Percentiles rank a stretch among this genome's conserved stretches.
phyloP scores from a whole-genome alignment of 2,888 invertebrate species.

The Rhagonycha fulva region DNA sequence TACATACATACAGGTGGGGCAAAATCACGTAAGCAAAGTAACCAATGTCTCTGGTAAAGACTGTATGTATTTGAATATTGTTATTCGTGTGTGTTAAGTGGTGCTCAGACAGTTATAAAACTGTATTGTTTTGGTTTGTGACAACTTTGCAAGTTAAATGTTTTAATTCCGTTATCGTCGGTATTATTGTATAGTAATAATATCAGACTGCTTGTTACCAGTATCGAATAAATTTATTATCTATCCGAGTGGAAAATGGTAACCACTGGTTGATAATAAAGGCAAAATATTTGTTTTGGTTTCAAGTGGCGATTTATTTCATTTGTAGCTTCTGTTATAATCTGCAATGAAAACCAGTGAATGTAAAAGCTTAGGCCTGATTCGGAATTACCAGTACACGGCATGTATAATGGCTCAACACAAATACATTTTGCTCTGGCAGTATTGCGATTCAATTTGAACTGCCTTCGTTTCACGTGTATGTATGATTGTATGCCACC shows the following conservation, averaged over 20 bases:
- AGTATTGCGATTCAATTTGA: constrained; percentile 44
- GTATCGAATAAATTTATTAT: constrained; percentile 33
- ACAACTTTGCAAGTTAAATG: constrained; percentile 56
- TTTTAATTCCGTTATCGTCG: constrained; percentile 52
- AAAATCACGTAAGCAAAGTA: constrained; percentile 58
- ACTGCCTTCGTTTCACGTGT: constrained; percentile 50
- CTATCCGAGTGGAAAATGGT: constrained; percentile 24
- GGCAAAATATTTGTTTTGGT: constrained; percentile 33
- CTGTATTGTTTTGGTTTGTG: constrained; percentile 53
- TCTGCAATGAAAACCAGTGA: constrained; percentile 47
- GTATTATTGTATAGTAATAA: constrained; percentile 46
- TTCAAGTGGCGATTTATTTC: constrained; percentile 34
- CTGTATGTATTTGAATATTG: constrained; percentile 57
- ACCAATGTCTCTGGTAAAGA: constrained; percentile 57
- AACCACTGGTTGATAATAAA: constrained; percentile 33
- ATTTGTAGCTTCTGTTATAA: constrained; percentile 42
- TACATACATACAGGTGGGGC: constrained; percentile 58
- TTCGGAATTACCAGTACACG: constrained; percentile 51
- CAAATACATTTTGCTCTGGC: constrained; percentile 55
- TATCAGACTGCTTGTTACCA: constrained; percentile 52
- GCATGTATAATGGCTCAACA: constrained; percentile 54
- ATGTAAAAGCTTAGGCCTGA: constrained; percentile 51
- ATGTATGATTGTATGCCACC: constrained; percentile 49
- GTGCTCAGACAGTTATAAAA: constrained; percentile 55
- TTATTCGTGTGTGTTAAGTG: constrained; percentile 57